phyloP scores from a whole-genome alignment of 2,888 invertebrate genomes.

The Erebia epiphron region DNA sequence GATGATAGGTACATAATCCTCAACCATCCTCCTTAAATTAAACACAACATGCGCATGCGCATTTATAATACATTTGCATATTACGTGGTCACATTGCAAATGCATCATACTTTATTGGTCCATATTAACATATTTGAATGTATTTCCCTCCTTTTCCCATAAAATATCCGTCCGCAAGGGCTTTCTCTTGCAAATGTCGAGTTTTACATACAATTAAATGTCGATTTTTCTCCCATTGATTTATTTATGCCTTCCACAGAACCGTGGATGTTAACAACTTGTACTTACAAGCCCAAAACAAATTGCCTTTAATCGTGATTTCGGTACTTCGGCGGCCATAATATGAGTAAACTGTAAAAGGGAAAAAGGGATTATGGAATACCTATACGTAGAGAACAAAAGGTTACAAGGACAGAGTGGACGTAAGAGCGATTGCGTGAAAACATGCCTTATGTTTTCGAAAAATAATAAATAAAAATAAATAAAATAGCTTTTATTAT shows the following conservation, averaged over 20 bases:
- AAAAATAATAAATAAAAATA: no score
- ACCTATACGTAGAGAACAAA: background rate
- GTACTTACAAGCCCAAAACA: conserved; percentile 26
- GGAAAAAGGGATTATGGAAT: conserved; percentile 3
- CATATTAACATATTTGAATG: conserved; percentile 38
- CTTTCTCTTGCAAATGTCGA: conserved; percentile 63
- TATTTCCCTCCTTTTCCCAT: conserved; percentile 34
- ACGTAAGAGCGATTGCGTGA: no score
- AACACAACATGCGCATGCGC: conserved; percentile 5
- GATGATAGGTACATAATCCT: conserved; percentile 10
- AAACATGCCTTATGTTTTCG: no score
- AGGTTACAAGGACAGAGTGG: background rate
- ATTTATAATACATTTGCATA: conserved; percentile 27
- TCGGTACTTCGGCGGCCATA: background rate
- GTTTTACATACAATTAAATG: conserved; percentile 63
- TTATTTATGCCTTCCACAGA: conserved; percentile 24
- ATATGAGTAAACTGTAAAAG: background rate
- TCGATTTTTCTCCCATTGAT: conserved; percentile 47
- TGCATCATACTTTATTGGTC: conserved; percentile 28
- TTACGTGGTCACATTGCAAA: conserved; percentile 27
- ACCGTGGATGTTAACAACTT: conserved; percentile 18
- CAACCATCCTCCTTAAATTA: conserved; percentile 14
- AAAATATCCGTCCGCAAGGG: conserved; percentile 26
- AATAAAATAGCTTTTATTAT: no score
- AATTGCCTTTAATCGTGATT: conserved; percentile 26